Percentiles rank a stretch among this genome's conserved stretches.
Evolutionary conservation across 1,140 invertebrate species (phyloP).

Genomic region (Papilio polytes): DNA sequence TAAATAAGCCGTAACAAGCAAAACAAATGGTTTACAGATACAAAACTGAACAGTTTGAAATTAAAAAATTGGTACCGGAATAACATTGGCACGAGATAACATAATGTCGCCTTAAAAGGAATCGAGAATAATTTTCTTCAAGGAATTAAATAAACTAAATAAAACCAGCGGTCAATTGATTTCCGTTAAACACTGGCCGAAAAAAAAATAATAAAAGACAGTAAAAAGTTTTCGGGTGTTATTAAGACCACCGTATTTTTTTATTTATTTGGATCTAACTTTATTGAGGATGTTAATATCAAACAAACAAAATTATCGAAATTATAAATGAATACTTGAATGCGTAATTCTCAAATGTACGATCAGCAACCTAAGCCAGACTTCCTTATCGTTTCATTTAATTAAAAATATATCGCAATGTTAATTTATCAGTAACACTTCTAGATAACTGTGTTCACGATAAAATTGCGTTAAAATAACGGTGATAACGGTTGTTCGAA

Average conservation of each 20-base stretch:
- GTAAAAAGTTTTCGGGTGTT: too few relatives aligned
- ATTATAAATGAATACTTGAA: background rate
- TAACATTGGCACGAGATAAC: background rate
- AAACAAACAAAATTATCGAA: background rate
- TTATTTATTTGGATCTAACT: too few relatives aligned
- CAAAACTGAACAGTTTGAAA: background rate
- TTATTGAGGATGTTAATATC: background rate
- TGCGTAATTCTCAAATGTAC: background rate
- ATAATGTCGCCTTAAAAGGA: background rate
- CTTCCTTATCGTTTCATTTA: constrained; percentile 1
- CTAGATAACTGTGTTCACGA: constrained; percentile 11
- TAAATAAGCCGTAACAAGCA: background rate
- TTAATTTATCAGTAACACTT: constrained; percentile 24
- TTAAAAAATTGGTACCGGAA: background rate
- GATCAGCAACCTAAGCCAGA: background rate
- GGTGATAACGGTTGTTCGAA: background rate
- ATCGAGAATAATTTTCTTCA: background rate
- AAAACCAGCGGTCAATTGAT: background rate
- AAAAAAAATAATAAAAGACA: too few relatives aligned
- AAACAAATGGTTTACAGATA: constrained; percentile 9
- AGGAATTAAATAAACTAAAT: background rate
- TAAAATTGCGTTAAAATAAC: constrained; percentile 11
- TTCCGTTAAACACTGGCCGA: too few relatives aligned
- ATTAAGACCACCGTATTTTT: too few relatives aligned
- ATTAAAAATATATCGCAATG: constrained; percentile 34